Base-by-base conservation (phyloP, 1,140 invertebrate genomes). In the Luehdorfia chinensis region DNA sequence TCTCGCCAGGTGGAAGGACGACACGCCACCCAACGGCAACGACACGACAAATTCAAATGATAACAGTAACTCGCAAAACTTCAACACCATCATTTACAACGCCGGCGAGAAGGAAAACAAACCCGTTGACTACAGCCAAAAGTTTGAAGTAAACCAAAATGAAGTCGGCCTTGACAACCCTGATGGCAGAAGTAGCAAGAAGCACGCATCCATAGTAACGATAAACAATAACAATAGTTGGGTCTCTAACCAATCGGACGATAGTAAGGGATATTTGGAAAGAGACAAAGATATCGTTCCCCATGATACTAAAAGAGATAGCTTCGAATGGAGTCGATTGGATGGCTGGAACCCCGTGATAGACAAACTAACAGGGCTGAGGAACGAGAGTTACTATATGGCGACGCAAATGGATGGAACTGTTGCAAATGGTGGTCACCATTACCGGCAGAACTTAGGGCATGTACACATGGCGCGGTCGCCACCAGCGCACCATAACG, bases 331-430 rank as follows among this genome's bases (percentile, higher is more conserved):
- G 87, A 81, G 85, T 37, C 54, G 81, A 1, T 31, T 88, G 19
- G 85, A 88, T 32, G 85, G 87, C 1, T 88, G 85, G 85, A 88
- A 88, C 43, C 95, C 95, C 28, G 94, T 96, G 19, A 91, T 96
- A 58, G 95, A 96, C 69, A 87, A 94, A 67, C 80, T 97, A 55
- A 96, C 94, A 13, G 87, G 87, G 4, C 43, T 88, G 8, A 60
- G 87, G 11, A 97, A 96, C 65, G 95, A 96, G 76, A 96, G 95
- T 69, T 97, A 96, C 62, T 96, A 95, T 58, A 91, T 93, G 77
- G 92, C 92, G 16, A 93, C 89, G 37, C 88, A 90, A 50, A 84
- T 64, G 28, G 83, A 87, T 2, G 66, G 47, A 2, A 68, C 80
- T 0, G 41, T 68, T 1, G 50, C 66, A 15, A 87, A 86, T 39